phyloP scores from a whole-genome alignment of 2,797 vertebrate species.

The Alcedo atthis region DNA sequence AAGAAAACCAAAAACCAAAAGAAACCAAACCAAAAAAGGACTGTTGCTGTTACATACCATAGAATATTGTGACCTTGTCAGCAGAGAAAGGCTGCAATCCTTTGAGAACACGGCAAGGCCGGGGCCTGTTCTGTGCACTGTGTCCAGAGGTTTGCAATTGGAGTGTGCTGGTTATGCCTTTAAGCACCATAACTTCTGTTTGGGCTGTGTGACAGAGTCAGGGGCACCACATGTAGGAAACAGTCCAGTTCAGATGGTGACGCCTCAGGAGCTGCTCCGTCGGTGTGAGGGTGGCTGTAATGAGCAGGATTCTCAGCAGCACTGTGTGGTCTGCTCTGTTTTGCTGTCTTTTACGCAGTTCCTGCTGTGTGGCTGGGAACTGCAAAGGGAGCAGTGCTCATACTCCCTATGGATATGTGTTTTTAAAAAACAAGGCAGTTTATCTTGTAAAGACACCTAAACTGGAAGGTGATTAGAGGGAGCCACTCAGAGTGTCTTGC shows the following conservation, averaged over 20 bases:
- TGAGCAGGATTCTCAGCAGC: not conserved
- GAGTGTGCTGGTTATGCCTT: not conserved
- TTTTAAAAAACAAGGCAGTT: not conserved
- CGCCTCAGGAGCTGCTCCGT: not conserved
- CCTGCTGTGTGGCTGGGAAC: not conserved
- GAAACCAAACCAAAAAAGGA: not conserved
- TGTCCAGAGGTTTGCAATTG: not conserved
- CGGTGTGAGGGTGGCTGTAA: not conserved
- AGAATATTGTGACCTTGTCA: not conserved
- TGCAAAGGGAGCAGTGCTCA: not conserved
- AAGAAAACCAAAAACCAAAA: not conserved
- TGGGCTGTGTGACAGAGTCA: not conserved
- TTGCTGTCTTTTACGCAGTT: not conserved
- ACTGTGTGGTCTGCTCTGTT: not conserved
- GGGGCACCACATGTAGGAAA: not conserved
- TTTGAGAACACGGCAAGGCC: not conserved
- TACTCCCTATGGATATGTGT: fast-evolving
- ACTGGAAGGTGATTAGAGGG: not conserved
- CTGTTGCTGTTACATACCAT: not conserved
- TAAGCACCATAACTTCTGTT: not conserved
- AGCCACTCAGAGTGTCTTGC: not conserved
- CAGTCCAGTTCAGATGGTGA: not conserved
- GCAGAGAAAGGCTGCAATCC: not conserved
- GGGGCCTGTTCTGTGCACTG: not conserved
- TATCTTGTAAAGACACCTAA: not conserved